Evolutionary conservation across 2,888 invertebrate species (phyloP), one percentile per base, ranked within the genome.

Genomic region (Candidula unifasciata): DNA sequence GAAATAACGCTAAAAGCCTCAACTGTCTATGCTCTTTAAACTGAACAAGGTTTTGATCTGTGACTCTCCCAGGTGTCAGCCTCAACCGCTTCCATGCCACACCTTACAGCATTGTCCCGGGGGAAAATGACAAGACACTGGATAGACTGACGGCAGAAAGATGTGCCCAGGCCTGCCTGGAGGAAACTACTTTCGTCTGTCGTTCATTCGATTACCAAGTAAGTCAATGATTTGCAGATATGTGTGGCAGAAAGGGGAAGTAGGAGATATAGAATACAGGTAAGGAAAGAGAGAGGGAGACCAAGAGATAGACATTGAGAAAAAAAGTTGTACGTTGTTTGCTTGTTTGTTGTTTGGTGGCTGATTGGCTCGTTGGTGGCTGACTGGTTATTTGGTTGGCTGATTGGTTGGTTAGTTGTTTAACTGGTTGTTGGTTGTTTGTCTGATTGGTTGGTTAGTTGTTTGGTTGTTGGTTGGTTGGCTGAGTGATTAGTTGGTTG

Each of bases 141-240:
- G 78, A 87, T 35, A 84, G 87, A 37, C 91, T 93, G 52, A 91
- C 91, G 0, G 92, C 92, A 2, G 91, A 92, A 85, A 89, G 90
- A 24, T 93, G 93, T 86, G 92, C 92, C 21, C 84, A 90, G 69
- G 90, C 89, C 71, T 93, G 93, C 88, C 84, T 93, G 71, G 89
- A 92, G 85, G 92, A 93, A 82, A 88, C 88, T 10, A 87, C 88
- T 16, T 92, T 93, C 85, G 89, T 93, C 33, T 93, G 93, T 83
- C 86, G 92, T 54, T 93, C 93, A 0, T 93, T 93, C 80, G 93
- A 93, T 84, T 93, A 93, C 85, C 90, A 91, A 90, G 93, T 92
- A 88, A 54, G 84, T 16, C 13, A 33, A 8, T 68, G 30, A 5
- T 21, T 60, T 0, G 60, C 21, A 6, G n/a, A 21, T 18, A n/a